Base-by-base conservation (phyloP, 1,140 invertebrate species). In the Drosophila grimshawi region DNA sequence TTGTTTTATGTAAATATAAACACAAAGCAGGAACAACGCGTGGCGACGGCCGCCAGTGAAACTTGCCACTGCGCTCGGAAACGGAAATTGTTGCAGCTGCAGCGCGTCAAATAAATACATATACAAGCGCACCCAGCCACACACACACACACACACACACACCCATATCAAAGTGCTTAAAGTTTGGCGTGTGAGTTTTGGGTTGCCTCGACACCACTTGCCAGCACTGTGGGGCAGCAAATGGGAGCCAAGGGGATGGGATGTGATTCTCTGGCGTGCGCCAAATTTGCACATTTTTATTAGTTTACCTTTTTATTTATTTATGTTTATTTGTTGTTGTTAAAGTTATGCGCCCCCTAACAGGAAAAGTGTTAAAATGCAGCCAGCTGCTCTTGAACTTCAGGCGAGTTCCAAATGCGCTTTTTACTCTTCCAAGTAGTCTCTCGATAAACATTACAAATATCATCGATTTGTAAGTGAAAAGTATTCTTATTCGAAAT, bases 1-100 rank as follows among this genome's bases (percentile, higher is more conserved):
- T 88, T 89, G 85, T 88, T 88, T 88, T 88, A 88, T 88, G 85
- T 88, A 88, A 88, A 88, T 88, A 88, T 71, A 83, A 88, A 83
- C 80, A 86, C 80, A 57, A 74, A 72, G 49, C 76, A 74, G 10
- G 37, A 46, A 43, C 19, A 63, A 39, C 39, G 51, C 45, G 29
- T 61, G 30, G 49, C 32, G 32, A n/a, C 49, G 49, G 32, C 11
- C 63, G 49, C 51, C 19, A 61, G 37, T 56, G 19, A 37, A 61
- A 71, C 49, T 70, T 64, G 52, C 73, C 48, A 65, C 30, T 64
- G 73, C 63, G 64, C 74, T 69, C 85, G 85, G 85, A 88, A 89
- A 71, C 78, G 85, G 85, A 88, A 88, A 85, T 89, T 88, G 85
- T 85, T 89, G 85, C 85, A 89, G 85, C 80, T 89, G 85, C 85